These are phyloP conservation scores for Chiloscyllium plagiosum DNA, from an alignment of 2,113 vertebrate species.

Conservation along the genomic window DNA sequence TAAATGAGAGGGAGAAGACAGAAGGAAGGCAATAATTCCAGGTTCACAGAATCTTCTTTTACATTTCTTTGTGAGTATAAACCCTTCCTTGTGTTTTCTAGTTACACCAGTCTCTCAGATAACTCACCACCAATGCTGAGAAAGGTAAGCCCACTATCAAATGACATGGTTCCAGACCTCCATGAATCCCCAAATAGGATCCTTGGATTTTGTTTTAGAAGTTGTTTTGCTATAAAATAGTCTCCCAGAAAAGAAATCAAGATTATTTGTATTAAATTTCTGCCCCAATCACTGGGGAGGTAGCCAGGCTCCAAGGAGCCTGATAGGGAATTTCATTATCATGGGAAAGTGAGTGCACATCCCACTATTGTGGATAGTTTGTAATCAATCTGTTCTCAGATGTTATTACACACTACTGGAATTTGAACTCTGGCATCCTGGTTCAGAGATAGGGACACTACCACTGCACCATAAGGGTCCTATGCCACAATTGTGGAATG, in stretches of 20 bases:
- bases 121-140: background rate
- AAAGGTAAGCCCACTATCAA: background rate
- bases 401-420: too few relatives aligned
- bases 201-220: background rate
- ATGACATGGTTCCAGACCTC: background rate
- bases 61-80: background rate
- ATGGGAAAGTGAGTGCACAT: background rate
- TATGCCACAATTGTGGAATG: background rate
- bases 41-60: background rate
- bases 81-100: background rate
- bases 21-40: background rate
- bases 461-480: too few relatives aligned
- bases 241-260: background rate
- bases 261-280: background rate
- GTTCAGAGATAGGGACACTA: too few relatives aligned
- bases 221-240: background rate
- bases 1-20: background rate
- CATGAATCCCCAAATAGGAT: fast-evolving
- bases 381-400: too few relatives aligned
- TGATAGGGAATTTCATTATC: background rate
- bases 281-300: background rate
- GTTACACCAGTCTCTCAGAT: background rate
- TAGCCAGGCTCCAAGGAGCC: background rate
- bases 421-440: too few relatives aligned
- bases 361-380: background rate